Conservation (phyloP, 2,113 vertebrate species). For the Poeciliopsis prolifica region DNA sequence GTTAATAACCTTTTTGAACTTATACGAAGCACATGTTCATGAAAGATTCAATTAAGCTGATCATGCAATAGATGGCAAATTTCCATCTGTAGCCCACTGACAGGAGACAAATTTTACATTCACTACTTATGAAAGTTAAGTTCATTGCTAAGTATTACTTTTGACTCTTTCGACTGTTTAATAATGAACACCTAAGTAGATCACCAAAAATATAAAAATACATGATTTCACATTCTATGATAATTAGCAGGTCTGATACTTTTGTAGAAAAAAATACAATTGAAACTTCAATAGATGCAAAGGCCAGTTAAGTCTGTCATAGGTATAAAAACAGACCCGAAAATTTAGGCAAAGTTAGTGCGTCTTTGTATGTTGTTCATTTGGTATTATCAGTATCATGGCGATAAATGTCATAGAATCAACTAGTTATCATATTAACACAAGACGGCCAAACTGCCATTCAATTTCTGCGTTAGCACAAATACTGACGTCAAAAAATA, state of each 20-base stretch:
- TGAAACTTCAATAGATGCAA: too few relatives aligned
- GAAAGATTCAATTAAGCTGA: neutral
- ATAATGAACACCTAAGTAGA: neutral
- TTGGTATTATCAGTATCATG: neutral
- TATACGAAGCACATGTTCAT: neutral
- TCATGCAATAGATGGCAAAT: neutral
- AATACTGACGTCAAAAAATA: neutral
- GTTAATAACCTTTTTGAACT: neutral
- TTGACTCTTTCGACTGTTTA: neutral
- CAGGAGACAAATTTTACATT: too few relatives aligned
- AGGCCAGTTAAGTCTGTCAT: too few relatives aligned
- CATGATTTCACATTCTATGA: neutral
- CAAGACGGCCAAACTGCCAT: neutral
- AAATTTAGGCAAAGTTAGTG: neutral
- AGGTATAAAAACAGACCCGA: too few relatives aligned
- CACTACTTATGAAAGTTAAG: neutral
- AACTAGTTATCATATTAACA: neutral
- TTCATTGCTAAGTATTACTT: neutral
- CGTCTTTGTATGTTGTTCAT: neutral
- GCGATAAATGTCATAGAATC: neutral
- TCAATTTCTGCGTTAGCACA: neutral
- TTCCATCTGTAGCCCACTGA: neutral
- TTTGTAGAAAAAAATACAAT: too few relatives aligned
- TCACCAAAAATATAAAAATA: neutral
- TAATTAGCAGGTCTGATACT: neutral